A percentile compares a stretch with the other conserved stretches of the same genome.
Evolutionary conservation across 2,113 vertebrate genomes (phyloP).

Genomic region (Trematocara variabile): DNA sequence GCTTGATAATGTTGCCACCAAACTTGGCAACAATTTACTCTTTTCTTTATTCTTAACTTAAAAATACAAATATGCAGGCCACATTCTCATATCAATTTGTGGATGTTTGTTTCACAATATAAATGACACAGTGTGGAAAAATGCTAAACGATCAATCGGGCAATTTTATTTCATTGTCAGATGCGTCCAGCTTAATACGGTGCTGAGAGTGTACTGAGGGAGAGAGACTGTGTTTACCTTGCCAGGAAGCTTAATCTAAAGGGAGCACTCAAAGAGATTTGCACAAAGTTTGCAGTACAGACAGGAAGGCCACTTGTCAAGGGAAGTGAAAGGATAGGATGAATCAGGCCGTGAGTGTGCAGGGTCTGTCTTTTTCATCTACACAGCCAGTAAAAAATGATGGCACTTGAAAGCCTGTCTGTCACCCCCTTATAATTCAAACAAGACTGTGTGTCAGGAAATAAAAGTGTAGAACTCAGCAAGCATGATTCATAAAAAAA

Average conservation of each 20-base stretch:
- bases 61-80: neutral
- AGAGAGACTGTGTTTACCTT: neutral
- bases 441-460: neutral
- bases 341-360: conserved; percentile 9
- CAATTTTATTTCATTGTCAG: neutral
- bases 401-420: conserved; percentile 25
- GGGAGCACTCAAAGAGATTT: neutral
- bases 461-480: neutral
- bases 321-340: conserved; percentile 30
- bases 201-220: neutral
- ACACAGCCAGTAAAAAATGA: conserved; percentile 13
- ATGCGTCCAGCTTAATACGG: neutral
- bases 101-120: neutral
- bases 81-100: neutral
- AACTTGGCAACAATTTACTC: neutral
- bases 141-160: neutral
- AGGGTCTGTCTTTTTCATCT: conserved; percentile 35
- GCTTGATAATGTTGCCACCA: neutral
- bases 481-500: neutral
- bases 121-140: neutral
- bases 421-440: conserved; percentile 23
- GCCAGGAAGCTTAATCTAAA: neutral
- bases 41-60: neutral
- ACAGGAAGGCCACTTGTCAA: conserved; percentile 40
- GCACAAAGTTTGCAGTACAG: conserved; percentile 12